These are phyloP conservation scores for Atherinosoma microstoma DNA, from an alignment of 2,797 vertebrate species.

Conservation along the genomic window DNA sequence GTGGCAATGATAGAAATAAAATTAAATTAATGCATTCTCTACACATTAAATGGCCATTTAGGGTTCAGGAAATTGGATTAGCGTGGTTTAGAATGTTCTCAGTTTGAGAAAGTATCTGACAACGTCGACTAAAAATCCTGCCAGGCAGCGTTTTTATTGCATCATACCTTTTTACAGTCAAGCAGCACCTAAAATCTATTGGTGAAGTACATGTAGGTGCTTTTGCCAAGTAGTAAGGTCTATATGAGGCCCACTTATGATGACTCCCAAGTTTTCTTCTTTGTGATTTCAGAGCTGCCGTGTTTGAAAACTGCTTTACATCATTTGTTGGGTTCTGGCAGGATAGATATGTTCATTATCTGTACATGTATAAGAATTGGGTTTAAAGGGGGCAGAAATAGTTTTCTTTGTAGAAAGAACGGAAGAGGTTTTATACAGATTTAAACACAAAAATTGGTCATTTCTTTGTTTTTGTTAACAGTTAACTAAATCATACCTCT, in stretches of 20 bases:
- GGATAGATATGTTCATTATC: slow-evolving; percentile 36
- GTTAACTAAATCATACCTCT: background rate
- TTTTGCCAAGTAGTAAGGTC: slow-evolving; percentile 70
- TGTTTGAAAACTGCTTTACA: slow-evolving; percentile 57
- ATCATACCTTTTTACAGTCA: slow-evolving; percentile 60
- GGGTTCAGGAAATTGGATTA: slow-evolving; percentile 57
- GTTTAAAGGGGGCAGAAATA: slow-evolving; percentile 34
- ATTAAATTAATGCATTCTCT: slow-evolving; percentile 27
- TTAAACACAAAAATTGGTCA: background rate
- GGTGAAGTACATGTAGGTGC: slow-evolving; percentile 46
- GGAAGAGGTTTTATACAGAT: slow-evolving; percentile 19
- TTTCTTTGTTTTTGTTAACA: background rate
- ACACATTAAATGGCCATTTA: slow-evolving; percentile 42
- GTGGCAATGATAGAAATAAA: slow-evolving; percentile 55
- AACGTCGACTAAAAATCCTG: slow-evolving; percentile 51
- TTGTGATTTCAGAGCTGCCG: slow-evolving; percentile 46
- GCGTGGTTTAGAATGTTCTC: slow-evolving; percentile 59
- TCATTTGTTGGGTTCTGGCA: slow-evolving; percentile 59
- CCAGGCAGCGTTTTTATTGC: slow-evolving; percentile 57
- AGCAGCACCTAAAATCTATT: slow-evolving; percentile 59
- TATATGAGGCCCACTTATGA: slow-evolving; percentile 54
- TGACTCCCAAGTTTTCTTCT: slow-evolving; percentile 60
- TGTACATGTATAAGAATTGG: slow-evolving; percentile 37
- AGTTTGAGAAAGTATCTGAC: slow-evolving; percentile 52
- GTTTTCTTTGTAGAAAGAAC: slow-evolving; percentile 33